A percentile compares a stretch with the other conserved stretches of the same genome.
Conservation (phyloP, 2,888 invertebrate species). For the Sphaerophoria rueppellii region DNA sequence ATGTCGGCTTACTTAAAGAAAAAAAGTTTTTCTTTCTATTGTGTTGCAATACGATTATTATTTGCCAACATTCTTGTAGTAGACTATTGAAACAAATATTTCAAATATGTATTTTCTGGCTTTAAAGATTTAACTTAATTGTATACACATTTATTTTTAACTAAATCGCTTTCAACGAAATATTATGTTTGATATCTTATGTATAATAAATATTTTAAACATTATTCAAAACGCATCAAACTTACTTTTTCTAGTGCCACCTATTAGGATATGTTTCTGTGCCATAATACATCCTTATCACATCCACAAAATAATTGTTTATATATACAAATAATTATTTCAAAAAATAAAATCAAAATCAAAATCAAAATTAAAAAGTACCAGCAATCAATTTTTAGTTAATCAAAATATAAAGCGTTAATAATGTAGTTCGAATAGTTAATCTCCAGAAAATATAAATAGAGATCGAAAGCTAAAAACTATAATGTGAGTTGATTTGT, state of each 20-base stretch:
- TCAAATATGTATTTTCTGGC: constrained; percentile 32
- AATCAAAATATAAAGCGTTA: constrained; percentile 53
- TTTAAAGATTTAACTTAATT: constrained; percentile 60
- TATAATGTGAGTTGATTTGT: constrained; percentile 73
- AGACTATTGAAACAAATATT: constrained; percentile 45
- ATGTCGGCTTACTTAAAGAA: constrained; percentile 49
- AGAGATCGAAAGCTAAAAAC: constrained; percentile 58
- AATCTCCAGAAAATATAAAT: constrained; percentile 55
- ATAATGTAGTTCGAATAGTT: constrained; percentile 59
- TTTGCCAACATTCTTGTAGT: constrained; percentile 48
- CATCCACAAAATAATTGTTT: constrained; percentile 57
- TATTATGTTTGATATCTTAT: constrained; percentile 35
- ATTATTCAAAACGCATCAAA: constrained; percentile 76
- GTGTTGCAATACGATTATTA: constrained; percentile 15
- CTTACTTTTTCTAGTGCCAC: constrained; percentile 82
- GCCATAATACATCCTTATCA: constrained; percentile 79
- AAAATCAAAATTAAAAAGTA: constrained; percentile 67
- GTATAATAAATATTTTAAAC: constrained; percentile 61
- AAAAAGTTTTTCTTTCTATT: constrained; percentile 31
- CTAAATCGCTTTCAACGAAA: constrained; percentile 11
- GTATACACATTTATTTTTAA: constrained; percentile 57
- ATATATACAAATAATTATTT: constrained; percentile 33
- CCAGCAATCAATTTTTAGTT: constrained; percentile 71
- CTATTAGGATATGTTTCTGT: constrained; percentile 82
- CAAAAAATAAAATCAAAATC: no score